Evolutionary conservation across 2,113 vertebrate genomes (phyloP), one percentile per base, ranked within the genome.

Genomic region (Xiphophorus hellerii): DNA sequence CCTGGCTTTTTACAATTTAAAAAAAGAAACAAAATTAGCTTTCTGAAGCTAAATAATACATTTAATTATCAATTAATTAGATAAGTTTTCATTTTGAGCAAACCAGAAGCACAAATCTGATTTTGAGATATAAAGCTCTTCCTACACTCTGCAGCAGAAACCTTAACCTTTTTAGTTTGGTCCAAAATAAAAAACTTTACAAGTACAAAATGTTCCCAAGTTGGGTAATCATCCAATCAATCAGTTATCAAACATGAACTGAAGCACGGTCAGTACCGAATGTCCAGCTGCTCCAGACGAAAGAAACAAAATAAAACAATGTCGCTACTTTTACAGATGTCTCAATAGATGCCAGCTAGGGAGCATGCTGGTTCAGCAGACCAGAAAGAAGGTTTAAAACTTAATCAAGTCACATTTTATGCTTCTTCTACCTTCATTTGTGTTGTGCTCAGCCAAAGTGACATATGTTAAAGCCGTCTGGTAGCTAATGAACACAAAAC

Each of bases 401-500:
- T 25, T 20, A 44, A 44, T 44, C 42, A 15, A 44, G 42, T 4
- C 22, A 58, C 51, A 58, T 58, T 58, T 58, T 58, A 58, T 25
- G 22, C 51, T 58, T 58, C 51, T 58, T n/a, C 17, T 2, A 58
- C 63, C 73, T 84, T 33, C 61, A 73, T 73, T 60, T 86, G 70
- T 73, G 51, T 65, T 62, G 71, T 82, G 44, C 54, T 73, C 7
- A 2, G 1, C 3, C 69, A 78, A 51, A 35, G 20, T 67, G 73
- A 30, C 51, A 73, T 73, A 76, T 76, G 71, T 51, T 66, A 71
- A 73, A 81, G 77, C 80, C 84, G 71, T 69, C 74, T 61, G 51
- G 7, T 27, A 78, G 60, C 71, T 73, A 72, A 20, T 73, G 75
- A 62, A 78, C 69, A 75, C 29, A 63, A 31, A 66, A 71, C 69